Evolutionary conservation across 2,888 invertebrate species (phyloP), one percentile per base, ranked within the genome.

Genomic region (Drosophila affinis): DNA sequence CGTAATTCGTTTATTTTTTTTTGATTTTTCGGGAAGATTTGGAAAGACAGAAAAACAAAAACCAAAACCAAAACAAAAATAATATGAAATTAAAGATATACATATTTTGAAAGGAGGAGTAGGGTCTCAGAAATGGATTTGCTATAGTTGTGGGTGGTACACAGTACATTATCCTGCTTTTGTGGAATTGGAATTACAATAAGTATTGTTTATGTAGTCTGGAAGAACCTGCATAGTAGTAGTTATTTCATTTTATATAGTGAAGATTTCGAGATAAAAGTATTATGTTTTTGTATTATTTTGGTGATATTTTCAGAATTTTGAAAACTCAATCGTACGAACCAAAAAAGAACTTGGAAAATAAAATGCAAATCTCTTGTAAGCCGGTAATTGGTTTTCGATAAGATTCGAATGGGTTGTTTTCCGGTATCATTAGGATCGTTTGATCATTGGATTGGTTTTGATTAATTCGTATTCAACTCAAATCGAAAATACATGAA

Each of bases 191-290:
- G 76, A n/a, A 39, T 76, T 70, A 24, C 24, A 24, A 24, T 24
- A 24, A 5, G 4, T 24, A 56, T 39, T 76, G 84, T 82, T 82
- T 82, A 72, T 62, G 68, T 75, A 56, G 82, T 81, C 78, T 83
- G 72, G 62, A 79, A 82, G 78, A 81, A 85, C 82, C 83, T 84
- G 82, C 80, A 77, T 78, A 75, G 39, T 39, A n/a, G 39, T 39
- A n/a, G 39, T 39, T 39, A n/a, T 39, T 71, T 70, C 67, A 75
- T 80, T 65, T 79, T 72, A 70, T 75, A 77, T 63, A 78, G 77
- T 81, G 67, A 21, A 21, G 21, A 64, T 71, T 81, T 47, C 60
- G 72, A 76, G 74, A 70, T 78, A 60, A 74, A 69, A 62, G 76
- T 79, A 62, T 61, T 61, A 72, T 39, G 61, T 61, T 67, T 72